Evolutionary conservation across 2,888 invertebrate genomes (phyloP).

Genomic region (Amblyjoppa proteus): DNA sequence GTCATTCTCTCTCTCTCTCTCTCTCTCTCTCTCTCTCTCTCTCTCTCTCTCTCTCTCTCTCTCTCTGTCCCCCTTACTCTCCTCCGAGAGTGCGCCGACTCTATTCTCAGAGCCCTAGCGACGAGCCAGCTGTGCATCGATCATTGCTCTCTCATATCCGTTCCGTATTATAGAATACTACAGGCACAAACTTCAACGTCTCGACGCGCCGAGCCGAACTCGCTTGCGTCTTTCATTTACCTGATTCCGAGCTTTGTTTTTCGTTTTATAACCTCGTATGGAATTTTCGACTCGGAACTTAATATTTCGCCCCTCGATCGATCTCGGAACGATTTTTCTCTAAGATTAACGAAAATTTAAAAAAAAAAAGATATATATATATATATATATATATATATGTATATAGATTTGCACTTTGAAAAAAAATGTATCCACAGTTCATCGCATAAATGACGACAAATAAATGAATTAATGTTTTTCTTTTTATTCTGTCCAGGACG

Average conservation of each 20-base stretch:
- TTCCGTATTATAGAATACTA: constrained; percentile 11
- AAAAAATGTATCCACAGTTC: neutral
- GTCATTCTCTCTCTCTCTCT: constrained; percentile 21
- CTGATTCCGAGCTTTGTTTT: neutral
- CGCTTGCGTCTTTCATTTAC: neutral
- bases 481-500: constrained; percentile 73
- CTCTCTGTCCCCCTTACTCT: neutral
- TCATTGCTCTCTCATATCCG: constrained; percentile 56
- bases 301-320: neutral
- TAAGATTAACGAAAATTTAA: neutral
- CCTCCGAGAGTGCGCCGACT: constrained; percentile 34
- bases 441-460: neutral
- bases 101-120: constrained; percentile 58
- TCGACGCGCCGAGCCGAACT: neutral
- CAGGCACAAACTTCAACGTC: neutral
- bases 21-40: too few relatives aligned
- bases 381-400: too few relatives aligned
- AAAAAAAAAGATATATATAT: too few relatives aligned
- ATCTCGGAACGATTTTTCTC: too few relatives aligned
- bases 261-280: neutral
- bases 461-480: constrained; percentile 37
- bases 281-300: neutral
- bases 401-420: too few relatives aligned
- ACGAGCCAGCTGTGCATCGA: constrained; percentile 60
- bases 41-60: constrained; percentile 2